Evolutionary conservation across 2,113 vertebrate genomes (phyloP).

Genomic region (Castor canadensis): DNA sequence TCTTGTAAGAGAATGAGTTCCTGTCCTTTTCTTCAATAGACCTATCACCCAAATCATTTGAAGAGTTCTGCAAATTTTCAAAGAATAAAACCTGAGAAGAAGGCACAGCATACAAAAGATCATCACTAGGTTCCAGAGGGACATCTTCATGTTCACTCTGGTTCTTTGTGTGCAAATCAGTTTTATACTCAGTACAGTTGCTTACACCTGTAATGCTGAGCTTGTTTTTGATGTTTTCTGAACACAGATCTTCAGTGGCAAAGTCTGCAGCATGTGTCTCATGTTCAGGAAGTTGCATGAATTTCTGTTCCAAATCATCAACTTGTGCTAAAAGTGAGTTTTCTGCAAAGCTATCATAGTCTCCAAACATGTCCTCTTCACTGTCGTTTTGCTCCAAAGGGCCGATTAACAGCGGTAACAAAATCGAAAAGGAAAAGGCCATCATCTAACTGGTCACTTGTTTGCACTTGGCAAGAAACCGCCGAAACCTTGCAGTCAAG

Average conservation of each 20-base stretch:
- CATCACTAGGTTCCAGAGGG: slow-evolving; percentile 30
- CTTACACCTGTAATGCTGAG: background rate
- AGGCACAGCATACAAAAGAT: slow-evolving; percentile 85
- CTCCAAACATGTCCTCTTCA: slow-evolving; percentile 92
- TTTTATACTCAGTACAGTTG: background rate
- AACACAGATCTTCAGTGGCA: background rate
- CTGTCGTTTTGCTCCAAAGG: slow-evolving; percentile 86
- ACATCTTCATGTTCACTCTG: background rate
- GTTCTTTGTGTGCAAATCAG: no score
- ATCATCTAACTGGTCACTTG: background rate
- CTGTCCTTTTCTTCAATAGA: background rate
- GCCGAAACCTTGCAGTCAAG: background rate
- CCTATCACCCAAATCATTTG: background rate
- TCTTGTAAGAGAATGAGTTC: background rate
- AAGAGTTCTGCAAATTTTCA: slow-evolving; percentile 51
- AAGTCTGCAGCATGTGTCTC: background rate
- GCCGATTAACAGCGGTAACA: background rate
- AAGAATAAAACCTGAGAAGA: slow-evolving; percentile 86
- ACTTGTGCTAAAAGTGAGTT: slow-evolving; percentile 89
- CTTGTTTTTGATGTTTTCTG: background rate
- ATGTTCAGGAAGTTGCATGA: slow-evolving; percentile 51
- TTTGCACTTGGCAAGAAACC: background rate
- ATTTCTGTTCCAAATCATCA: slow-evolving; percentile 84
- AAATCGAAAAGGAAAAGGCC: background rate
- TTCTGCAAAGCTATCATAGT: slow-evolving; percentile 89